Evolutionary conservation across 2,113 vertebrate genomes (phyloP), one percentile per base, ranked within the genome.

Genomic region (Brachyistius frenatus): DNA sequence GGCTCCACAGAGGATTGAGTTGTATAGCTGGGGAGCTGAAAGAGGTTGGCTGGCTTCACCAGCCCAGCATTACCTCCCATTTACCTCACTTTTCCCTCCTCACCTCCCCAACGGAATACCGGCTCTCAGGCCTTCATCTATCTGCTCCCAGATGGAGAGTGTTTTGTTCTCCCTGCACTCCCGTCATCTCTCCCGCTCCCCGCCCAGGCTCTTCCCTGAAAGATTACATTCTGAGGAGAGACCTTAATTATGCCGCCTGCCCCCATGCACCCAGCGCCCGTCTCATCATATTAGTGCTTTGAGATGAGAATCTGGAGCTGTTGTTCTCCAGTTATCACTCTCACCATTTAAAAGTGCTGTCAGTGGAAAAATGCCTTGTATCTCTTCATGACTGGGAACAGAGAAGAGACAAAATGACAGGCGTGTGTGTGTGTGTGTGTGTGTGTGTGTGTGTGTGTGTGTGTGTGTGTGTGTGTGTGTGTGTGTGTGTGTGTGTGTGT

Each of bases 181-280:
- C 88, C 73, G 53, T 91, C 90, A 89, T 90, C 92, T 78, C 73
- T 85, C 82, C 87, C 46, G 16, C 89, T 84, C 79, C 81, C 83
- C 33, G 67, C 83, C 85, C 83, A 76, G 85, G 54, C 88, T 89
- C 86, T 86, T 83, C 77, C 76, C 82, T 89, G 85, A 92, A 91
- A 92, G 91, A 94, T 92, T 91, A 89, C 88, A 88, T 93, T 93
- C 89, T 88, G 78, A 78, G 78, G 91, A 92, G 87, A 93, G 87
- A 90, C 88, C 91, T 87, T 94, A 93, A 94, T 94, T 93, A 93
- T 93, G 87, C 89, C 78, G 88, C 81, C 88, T 91, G 91, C 84
- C 91, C 92, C 78, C 65, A 4, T 88, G 85, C 88, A 84, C 88
- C 87, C 84, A 92, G 87, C 78, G 56, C 78, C 79, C 74, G 89